A percentile compares a stretch with the other conserved stretches of the same genome.
phyloP scores from a whole-genome alignment of 2,888 invertebrate species.

The Himalopsyche anomala region DNA sequence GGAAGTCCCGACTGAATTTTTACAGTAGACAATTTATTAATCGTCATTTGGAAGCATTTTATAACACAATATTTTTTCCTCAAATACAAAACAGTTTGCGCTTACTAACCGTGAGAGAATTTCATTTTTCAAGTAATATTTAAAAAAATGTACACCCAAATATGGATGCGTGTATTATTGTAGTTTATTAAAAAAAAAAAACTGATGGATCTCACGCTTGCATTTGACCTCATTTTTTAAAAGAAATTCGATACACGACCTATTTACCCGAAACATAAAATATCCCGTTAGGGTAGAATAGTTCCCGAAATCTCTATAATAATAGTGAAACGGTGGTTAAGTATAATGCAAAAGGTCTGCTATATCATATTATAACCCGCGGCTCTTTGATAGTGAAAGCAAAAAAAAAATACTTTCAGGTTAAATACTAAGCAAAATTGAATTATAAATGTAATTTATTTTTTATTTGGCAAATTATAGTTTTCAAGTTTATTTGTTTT shows the following conservation, averaged over 20 bases:
- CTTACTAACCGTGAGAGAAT: neutral
- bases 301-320: neutral
- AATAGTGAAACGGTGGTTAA: too few species aligned
- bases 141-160: neutral
- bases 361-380: too few species aligned
- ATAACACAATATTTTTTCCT: neutral
- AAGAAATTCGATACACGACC: slow-evolving; percentile 13
- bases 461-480: too few species aligned
- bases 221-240: slow-evolving; percentile 12
- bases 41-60: neutral
- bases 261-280: neutral
- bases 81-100: neutral
- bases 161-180: neutral
- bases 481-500: too few species aligned
- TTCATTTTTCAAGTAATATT: slow-evolving; percentile 3
- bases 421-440: too few species aligned
- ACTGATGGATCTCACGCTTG: slow-evolving; percentile 1
- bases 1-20: neutral
- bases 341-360: too few species aligned
- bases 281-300: slow-evolving; percentile 1
- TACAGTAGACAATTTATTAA: too few species aligned
- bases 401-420: too few species aligned
- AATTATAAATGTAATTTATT: too few species aligned
- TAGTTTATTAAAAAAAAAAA: neutral
- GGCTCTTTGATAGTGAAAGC: too few species aligned